A percentile compares a stretch with the other conserved stretches of the same genome.
phyloP scores from a whole-genome alignment of 2,888 invertebrate species.

The Koerneria pararmatus region DNA sequence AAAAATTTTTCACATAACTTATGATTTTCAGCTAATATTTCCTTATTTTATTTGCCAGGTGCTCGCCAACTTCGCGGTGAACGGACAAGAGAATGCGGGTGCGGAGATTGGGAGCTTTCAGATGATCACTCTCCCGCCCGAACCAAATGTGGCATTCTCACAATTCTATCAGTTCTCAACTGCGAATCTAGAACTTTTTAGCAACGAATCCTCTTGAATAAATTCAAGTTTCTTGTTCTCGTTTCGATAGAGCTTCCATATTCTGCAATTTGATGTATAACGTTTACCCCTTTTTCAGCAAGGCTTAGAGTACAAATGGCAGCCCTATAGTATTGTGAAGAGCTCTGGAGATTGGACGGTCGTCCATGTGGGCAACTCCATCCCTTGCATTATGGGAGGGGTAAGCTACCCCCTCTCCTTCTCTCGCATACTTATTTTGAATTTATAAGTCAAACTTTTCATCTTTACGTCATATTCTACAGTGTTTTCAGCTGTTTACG shows the following conservation, averaged over 20 bases:
- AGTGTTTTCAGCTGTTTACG: no score
- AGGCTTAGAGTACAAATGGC: conserved; percentile 43
- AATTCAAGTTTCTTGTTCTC: no score
- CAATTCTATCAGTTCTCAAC: neutral
- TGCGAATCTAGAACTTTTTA: no score
- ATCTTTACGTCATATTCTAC: no score
- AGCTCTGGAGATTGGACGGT: conserved; percentile 37
- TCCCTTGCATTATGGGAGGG: conserved; percentile 45
- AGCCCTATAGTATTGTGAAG: conserved; percentile 33
- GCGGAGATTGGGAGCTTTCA: conserved; percentile 46
- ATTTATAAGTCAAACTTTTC: no score
- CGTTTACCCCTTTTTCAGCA: conserved; percentile 14
- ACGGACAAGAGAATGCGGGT: conserved; percentile 45
- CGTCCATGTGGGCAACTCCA: conserved; percentile 40
- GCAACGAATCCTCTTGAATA: no score
- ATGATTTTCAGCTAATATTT: no score
- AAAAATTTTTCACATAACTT: no score
- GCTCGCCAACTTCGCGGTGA: conserved; percentile 38
- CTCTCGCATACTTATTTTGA: no score
- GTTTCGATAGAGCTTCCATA: neutral
- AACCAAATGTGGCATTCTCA: conserved; percentile 20
- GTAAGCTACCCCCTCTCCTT: no score
- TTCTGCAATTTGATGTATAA: neutral
- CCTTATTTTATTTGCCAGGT: conserved; percentile 8
- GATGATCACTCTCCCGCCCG: conserved; percentile 36